Evolutionary conservation across 1,140 invertebrate genomes (phyloP).

Genomic region (Heliothis virescens): DNA sequence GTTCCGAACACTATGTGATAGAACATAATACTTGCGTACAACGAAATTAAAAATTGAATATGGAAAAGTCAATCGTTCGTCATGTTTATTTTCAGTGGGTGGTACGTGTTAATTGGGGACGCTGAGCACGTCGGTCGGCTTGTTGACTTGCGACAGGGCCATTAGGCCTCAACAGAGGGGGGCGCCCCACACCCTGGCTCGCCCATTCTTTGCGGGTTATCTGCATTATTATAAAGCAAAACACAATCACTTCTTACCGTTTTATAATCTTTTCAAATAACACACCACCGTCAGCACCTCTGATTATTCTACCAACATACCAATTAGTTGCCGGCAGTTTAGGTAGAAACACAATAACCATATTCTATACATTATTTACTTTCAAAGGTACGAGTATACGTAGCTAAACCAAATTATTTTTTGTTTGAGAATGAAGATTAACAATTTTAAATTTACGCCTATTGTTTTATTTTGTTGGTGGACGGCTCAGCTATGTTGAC

Average conservation of each 20-base stretch:
- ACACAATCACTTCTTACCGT: constrained; percentile 9
- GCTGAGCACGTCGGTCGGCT: constrained; percentile 66
- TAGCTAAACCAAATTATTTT: constrained; percentile 37
- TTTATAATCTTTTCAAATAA: background rate
- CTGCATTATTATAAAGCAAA: constrained; percentile 47
- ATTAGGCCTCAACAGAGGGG: constrained; percentile 60
- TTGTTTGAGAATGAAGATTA: constrained; percentile 42
- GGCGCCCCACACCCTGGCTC: constrained; percentile 54
- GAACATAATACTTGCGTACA: background rate
- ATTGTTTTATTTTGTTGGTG: constrained; percentile 36
- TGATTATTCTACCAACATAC: constrained; percentile 3
- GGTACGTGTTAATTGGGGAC: constrained; percentile 66
- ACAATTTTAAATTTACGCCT: constrained; percentile 36
- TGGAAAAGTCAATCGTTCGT: constrained; percentile 65
- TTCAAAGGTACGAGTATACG: constrained; percentile 16
- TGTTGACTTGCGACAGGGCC: constrained; percentile 74
- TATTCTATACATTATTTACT: constrained; percentile 39
- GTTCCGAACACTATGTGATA: background rate
- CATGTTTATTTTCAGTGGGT: constrained; percentile 67
- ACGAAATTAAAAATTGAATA: constrained; percentile 40
- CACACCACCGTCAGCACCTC: background rate
- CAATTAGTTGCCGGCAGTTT: constrained; percentile 25
- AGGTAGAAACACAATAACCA: constrained; percentile 35
- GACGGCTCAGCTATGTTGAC: constrained; percentile 38
- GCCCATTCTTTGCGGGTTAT: constrained; percentile 53